phyloP scores from a whole-genome alignment of 2,888 invertebrate species.

The Diarsia brunnea region DNA sequence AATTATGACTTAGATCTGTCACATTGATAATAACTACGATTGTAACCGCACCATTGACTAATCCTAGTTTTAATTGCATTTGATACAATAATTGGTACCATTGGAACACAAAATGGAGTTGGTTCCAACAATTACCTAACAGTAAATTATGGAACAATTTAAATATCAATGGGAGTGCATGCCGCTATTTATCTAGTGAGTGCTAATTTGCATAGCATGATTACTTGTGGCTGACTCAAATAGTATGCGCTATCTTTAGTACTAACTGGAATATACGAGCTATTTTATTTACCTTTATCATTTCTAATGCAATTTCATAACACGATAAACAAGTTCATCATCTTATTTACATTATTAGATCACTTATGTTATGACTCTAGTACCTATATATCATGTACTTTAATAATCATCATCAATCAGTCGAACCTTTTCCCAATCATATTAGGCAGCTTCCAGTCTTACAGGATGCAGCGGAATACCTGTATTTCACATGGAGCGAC shows the following conservation, averaged over 20 bases:
- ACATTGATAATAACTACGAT: slow-evolving; percentile 51
- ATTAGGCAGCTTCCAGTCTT: no score
- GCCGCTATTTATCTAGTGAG: slow-evolving; percentile 47
- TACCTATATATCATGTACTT: no score
- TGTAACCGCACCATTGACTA: slow-evolving; percentile 35
- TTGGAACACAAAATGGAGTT: slow-evolving; percentile 47
- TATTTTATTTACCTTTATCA: neutral
- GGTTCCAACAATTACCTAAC: slow-evolving; percentile 44
- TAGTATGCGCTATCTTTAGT: slow-evolving; percentile 12
- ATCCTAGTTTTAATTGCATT: slow-evolving; percentile 53
- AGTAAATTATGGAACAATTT: slow-evolving; percentile 56
- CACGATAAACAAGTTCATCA: neutral
- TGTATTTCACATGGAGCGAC: no score
- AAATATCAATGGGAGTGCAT: slow-evolving; percentile 55
- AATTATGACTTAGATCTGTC: slow-evolving; percentile 61
- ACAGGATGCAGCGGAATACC: no score
- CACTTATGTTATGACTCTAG: neutral
- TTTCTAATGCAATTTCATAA: slow-evolving; percentile 14
- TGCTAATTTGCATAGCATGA: slow-evolving; percentile 46
- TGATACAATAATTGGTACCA: slow-evolving; percentile 52
- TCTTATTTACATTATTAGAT: neutral
- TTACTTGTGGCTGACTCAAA: slow-evolving; percentile 23
- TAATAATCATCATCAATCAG: no score
- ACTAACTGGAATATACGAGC: slow-evolving; percentile 4
- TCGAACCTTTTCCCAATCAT: no score